phyloP scores from a whole-genome alignment of 2,888 invertebrate species.

The Drosophila niveifrons region DNA sequence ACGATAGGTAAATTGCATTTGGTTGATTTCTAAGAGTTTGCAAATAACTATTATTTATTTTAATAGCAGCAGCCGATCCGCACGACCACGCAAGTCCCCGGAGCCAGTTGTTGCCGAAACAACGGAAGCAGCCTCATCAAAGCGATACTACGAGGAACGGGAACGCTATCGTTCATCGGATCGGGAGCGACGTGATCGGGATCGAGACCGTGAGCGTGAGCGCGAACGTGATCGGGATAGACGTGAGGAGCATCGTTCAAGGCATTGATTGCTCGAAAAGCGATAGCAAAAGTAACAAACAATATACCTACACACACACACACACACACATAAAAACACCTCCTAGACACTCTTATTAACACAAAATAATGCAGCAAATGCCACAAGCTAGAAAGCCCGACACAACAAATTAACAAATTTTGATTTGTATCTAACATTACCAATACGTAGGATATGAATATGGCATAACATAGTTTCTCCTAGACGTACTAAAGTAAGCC shows the following conservation, averaged over 20 bases:
- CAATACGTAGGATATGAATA: slow-evolving; percentile 79
- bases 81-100: slow-evolving; percentile 87
- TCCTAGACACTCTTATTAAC: slow-evolving; percentile 69
- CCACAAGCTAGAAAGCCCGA: slow-evolving; percentile 51
- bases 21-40: not conserved
- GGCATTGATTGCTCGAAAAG: slow-evolving; percentile 86
- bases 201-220: slow-evolving; percentile 89
- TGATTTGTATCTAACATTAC: slow-evolving; percentile 81
- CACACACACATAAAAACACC: slow-evolving; percentile 48
- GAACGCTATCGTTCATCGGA: slow-evolving; percentile 92
- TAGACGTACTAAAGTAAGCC: slow-evolving; percentile 77
- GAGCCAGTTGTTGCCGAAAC: slow-evolving; percentile 85
- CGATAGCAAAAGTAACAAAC: slow-evolving; percentile 52
- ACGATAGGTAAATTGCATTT: slow-evolving; percentile 81
- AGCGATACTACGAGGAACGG: slow-evolving; percentile 93
- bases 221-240: slow-evolving; percentile 89
- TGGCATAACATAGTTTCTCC: slow-evolving; percentile 80
- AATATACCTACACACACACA: slow-evolving; percentile 38
- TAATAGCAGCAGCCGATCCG: slow-evolving; percentile 84
- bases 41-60: slow-evolving; percentile 26
- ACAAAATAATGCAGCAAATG: slow-evolving; percentile 56
- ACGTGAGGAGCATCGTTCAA: slow-evolving; percentile 90
- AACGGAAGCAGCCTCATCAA: slow-evolving; percentile 84
- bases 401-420: slow-evolving; percentile 64
- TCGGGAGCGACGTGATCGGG: slow-evolving; percentile 88